Evolutionary conservation across 2,888 invertebrate genomes (phyloP).

Genomic region (Platerodrilus igneus): DNA sequence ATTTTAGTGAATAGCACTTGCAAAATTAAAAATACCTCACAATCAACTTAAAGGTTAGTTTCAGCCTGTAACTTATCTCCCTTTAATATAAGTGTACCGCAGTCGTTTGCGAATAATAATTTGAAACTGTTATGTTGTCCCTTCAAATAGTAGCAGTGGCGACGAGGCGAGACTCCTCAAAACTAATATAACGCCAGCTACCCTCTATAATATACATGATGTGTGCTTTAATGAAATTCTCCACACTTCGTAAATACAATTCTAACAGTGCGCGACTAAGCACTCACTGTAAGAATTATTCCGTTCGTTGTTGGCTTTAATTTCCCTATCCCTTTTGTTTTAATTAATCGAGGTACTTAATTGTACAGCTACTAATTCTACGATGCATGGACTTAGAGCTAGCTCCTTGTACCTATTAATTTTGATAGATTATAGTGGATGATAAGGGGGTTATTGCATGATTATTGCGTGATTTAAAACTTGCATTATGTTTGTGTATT

Average conservation of each 20-base stretch:
- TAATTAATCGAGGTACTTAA: constrained; percentile 15
- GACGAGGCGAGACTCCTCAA: constrained; percentile 39
- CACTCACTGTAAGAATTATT: too few species aligned
- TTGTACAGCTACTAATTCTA: constrained; percentile 13
- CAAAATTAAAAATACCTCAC: too few species aligned
- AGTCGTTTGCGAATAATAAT: too few species aligned
- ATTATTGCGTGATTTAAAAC: constrained; percentile 4
- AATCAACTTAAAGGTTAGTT: too few species aligned
- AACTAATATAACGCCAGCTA: constrained; percentile 36
- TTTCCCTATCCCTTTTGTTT: constrained; percentile 10
- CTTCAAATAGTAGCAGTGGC: too few species aligned
- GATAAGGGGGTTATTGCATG: constrained; percentile 10
- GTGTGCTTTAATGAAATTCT: constrained; percentile 40
- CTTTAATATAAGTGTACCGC: too few species aligned
- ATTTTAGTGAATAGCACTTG: too few species aligned
- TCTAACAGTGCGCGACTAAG: constrained; percentile 33
- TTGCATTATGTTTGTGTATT: constrained; percentile 6
- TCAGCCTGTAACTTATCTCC: too few species aligned
- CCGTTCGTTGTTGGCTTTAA: too few species aligned
- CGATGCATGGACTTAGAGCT: constrained; percentile 5
- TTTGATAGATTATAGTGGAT: constrained; percentile 9
- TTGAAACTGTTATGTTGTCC: too few species aligned
- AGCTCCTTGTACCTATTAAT: too few species aligned
- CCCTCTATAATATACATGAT: constrained; percentile 34
- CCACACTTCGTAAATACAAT: constrained; percentile 38